A percentile compares a stretch with the other conserved stretches of the same genome.
Evolutionary conservation across 2,888 invertebrate species (phyloP).

Genomic region (Gortyna flavago): DNA sequence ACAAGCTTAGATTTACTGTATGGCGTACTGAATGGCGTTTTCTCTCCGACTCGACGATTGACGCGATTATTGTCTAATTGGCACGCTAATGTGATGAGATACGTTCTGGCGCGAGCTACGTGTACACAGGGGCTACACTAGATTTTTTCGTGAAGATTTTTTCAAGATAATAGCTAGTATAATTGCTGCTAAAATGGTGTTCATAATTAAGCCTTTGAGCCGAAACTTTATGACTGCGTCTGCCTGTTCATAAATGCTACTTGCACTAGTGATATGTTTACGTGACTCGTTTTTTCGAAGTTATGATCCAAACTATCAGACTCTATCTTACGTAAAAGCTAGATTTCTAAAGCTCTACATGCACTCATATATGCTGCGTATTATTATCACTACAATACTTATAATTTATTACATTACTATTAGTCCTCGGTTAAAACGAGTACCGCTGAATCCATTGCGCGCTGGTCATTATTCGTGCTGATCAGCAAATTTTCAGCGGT

Average conservation of each 20-base stretch:
- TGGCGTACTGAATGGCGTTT: constrained; percentile 66
- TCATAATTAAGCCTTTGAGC: constrained; percentile 29
- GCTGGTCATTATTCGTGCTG: constrained; percentile 23
- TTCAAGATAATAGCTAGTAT: constrained; percentile 33
- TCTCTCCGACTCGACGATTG: constrained; percentile 66
- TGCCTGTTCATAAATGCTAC: constrained; percentile 13
- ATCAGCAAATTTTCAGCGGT: constrained; percentile 27
- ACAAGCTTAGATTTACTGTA: constrained; percentile 76
- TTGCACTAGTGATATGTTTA: constrained; percentile 28
- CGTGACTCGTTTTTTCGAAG: constrained; percentile 11
- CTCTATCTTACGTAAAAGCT: constrained; percentile 9
- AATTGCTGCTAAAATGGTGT: constrained; percentile 37
- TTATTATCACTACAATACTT: constrained; percentile 20
- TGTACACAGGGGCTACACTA: constrained; percentile 19
- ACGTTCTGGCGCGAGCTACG: constrained; percentile 9
- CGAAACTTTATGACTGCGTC: constrained; percentile 7
- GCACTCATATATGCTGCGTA: constrained; percentile 2
- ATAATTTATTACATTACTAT: constrained; percentile 8
- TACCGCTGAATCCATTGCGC: constrained; percentile 30
- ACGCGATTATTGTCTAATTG: constrained; percentile 74
- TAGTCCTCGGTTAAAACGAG: constrained; percentile 12
- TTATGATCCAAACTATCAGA: constrained; percentile 13
- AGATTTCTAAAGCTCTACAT: constrained; percentile 22
- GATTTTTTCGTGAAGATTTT: constrained; percentile 22
- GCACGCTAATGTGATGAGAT: constrained; percentile 58